Evolutionary conservation across 2,888 invertebrate species (phyloP).

Genomic region (Seladonia tumulorum): DNA sequence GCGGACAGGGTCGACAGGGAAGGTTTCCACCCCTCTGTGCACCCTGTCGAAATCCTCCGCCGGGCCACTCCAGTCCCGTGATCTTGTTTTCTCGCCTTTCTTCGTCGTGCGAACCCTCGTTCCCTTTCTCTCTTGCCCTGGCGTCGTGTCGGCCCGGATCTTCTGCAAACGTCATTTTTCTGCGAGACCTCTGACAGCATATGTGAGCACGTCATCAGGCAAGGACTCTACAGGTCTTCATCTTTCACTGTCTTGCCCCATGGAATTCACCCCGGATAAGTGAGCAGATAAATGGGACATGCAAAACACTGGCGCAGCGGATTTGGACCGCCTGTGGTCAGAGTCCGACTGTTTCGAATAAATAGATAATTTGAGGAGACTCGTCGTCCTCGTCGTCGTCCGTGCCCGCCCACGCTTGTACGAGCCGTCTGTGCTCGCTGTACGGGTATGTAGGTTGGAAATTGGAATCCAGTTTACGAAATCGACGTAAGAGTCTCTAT

Average conservation of each 20-base stretch:
- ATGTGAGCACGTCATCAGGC: constrained; percentile 68
- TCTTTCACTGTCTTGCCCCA: constrained; percentile 24
- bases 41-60: constrained; percentile 65
- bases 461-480: constrained; percentile 41
- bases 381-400: not conserved
- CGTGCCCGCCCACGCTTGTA: not conserved
- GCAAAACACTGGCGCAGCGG: constrained; percentile 20
- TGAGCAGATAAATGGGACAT: constrained; percentile 4
- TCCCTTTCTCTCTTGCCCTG: constrained; percentile 35
- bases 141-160: constrained; percentile 34
- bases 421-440: not conserved
- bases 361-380: constrained; percentile 14
- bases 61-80: constrained; percentile 34
- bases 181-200: constrained; percentile 70
- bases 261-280: not conserved
- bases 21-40: constrained; percentile 22
- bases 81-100: constrained; percentile 66
- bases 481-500: constrained; percentile 37
- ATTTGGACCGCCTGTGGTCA: not conserved
- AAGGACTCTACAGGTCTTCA: constrained; percentile 45
- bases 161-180: constrained; percentile 75
- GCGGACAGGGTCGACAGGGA: not conserved
- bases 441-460: constrained; percentile 22
- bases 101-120: not conserved
- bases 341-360: not conserved